Base-by-base conservation (phyloP, 2,113 vertebrate species). In the Oryctolagus cuniculus region DNA sequence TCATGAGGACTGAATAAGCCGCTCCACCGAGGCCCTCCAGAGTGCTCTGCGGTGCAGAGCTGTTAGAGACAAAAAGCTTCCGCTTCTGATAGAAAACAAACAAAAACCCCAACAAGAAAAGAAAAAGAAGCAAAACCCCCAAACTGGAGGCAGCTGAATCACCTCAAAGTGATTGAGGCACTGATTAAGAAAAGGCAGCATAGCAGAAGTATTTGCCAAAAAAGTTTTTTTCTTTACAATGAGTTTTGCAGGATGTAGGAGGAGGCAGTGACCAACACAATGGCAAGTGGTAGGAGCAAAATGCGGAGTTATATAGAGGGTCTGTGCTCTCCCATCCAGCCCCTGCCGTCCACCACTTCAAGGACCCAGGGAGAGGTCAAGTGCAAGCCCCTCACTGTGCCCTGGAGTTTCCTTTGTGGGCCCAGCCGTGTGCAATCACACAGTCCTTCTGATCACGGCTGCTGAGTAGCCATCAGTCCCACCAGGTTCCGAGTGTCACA, bases 201-300 rank as follows among this genome's bases (percentile, higher is more conserved):
- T 24, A 17, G 25, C 36, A 85, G 53, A 80, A 81, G 36, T 64
- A 36, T 55, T 81, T 80, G 38, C 72, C n/a, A 67, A 44, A 94
- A 75, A 31, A 9, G 31, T 44, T 44, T 44, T 16, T 36, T 5
- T 15, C 21, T 29, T 10, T 87, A 58, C 6, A 27, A 17, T 34
- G 44, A 21, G 34, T 72, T 83, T 75, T 61, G 67, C 29, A 84
- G 17, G 70, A 34, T 9, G 0, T 31, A 15, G 10, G 21, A 34
- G 24, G 64, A 73, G 44, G 44, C 44, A 19, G 38, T 19, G 53
- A 22, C 6, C 11, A 27, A 17, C 13, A 34, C 3, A 5, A 29
- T 5, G 13, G 29, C 49, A 53, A n/a, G 53, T 34, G 16, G 31
- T 11, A 16, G 19, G 13, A 53, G 9, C 25, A 69, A 25, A 53